Conservation (phyloP, 2,113 vertebrate species). For the Mirza zaza region DNA sequence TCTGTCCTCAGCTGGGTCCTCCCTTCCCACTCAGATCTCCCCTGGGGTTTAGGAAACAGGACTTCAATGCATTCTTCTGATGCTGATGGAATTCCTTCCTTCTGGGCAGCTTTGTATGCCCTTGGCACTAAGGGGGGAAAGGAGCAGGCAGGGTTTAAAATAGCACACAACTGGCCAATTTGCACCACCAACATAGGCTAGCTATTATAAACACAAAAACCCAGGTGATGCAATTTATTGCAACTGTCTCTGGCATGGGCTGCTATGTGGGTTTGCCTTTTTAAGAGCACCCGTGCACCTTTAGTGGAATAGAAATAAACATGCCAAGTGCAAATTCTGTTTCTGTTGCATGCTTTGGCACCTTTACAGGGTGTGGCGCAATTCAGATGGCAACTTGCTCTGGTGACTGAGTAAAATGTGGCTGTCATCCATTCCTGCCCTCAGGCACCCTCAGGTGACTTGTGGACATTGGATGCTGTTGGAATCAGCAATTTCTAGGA, state of each 20-base stretch:
- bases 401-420: not conserved
- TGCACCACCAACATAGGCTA: not conserved
- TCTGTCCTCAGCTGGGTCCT: not conserved
- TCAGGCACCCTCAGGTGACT: not conserved
- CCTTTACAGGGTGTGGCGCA: not conserved
- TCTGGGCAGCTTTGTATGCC: not conserved
- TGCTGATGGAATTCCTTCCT: conserved; percentile 39
- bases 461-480: not conserved
- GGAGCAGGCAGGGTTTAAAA: conserved; percentile 33
- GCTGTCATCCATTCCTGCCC: not conserved
- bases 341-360: not conserved
- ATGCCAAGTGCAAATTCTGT: not conserved
- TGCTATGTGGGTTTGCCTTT: not conserved
- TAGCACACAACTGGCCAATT: not conserved
- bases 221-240: conserved; percentile 55
- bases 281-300: not conserved
- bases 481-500: conserved; percentile 51
- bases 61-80: conserved; percentile 44
- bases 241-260: not conserved
- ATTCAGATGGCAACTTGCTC: not conserved
- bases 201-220: not conserved
- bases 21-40: not conserved
- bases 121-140: not conserved
- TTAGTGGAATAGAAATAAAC: not conserved
- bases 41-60: conserved; percentile 47